Base-by-base conservation (phyloP, 1,140 invertebrate species). In the Diachasmimorpha longicaudata region DNA sequence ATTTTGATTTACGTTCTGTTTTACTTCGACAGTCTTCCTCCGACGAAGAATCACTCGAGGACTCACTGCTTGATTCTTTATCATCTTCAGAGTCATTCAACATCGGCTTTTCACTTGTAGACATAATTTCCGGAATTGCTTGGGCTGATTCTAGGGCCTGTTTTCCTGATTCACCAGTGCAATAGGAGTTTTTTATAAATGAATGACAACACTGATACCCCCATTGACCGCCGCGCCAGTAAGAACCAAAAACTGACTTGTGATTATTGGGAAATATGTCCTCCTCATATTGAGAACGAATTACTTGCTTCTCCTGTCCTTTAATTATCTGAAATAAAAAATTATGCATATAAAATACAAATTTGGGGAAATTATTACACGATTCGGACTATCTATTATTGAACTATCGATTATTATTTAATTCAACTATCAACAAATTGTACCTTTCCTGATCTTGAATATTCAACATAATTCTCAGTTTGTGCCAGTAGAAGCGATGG, bases 121-220 rank as follows among this genome's bases (percentile, higher is more conserved):
- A 36, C 37, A 55, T 9, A 13, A 11, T 23, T 68, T 77, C 69
- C 81, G 72, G 42, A 83, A 80, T 79, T 83, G 78, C 82, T 84
- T 79, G 21, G 55, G 73, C 37, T 0, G 78, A 75, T 46, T 83
- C 81, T 1, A 77, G n/a, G 14, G 81, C 80, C 58, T 70, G 79
- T 83, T 93, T 93, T 14, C 95, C 95, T 8, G 93, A 90, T 83
- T 95, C 94, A 4, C 97, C 97, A 31, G 96, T 95, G 79, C 95
- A 96, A 82, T 96, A 96, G 0, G 95, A 96, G 90, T 95, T 94
- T 91, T 98, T 98, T 0, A 99, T 92, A 78, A 95, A 94, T 0
- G 96, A 97, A 86, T 99, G 93, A 88, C 98, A 99, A 84, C 98
- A 99, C 83, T 95, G 95, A 86, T 95, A 99, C 0, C 98, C 98